These are phyloP conservation scores for Stenopsyche tienmushanensis DNA, from an alignment of 1,140 invertebrate genomes.

Conservation along the genomic window DNA sequence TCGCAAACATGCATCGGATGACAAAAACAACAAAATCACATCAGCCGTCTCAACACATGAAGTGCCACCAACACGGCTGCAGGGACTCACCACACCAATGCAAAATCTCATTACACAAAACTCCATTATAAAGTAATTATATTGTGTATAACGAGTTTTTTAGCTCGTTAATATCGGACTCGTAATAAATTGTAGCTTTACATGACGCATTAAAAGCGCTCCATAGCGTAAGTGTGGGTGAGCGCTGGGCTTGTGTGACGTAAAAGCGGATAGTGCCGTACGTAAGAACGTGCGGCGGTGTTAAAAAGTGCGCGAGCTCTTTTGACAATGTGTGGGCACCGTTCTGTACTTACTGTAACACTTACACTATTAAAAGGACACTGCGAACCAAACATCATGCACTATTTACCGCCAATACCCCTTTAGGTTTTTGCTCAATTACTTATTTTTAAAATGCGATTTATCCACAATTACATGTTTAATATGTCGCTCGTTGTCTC, in stretches of 20 bases:
- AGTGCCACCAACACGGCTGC: neutral
- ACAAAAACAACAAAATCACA: neutral
- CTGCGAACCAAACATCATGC: no score
- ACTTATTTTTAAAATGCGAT: no score
- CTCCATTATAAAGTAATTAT: slow-evolving; percentile 44
- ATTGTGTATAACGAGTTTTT: slow-evolving; percentile 43
- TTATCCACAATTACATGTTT: no score
- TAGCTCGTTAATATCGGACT: slow-evolving; percentile 42
- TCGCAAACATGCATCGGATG: slow-evolving; percentile 1
- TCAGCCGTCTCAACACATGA: neutral
- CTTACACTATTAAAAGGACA: no score
- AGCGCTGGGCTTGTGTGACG: slow-evolving; percentile 8
- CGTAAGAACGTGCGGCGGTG: neutral
- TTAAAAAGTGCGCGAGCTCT: no score
- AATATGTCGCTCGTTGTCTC: no score
- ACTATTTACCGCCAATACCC: no score
- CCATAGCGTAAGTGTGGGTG: no score
- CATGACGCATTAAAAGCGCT: slow-evolving; percentile 38
- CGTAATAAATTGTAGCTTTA: slow-evolving; percentile 43
- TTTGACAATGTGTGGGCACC: no score
- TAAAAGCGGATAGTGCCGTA: slow-evolving; percentile 10
- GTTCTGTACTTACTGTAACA: no score
- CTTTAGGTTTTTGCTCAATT: no score
- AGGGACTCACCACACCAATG: slow-evolving; percentile 18
- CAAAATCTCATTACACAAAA: slow-evolving; percentile 42